Conservation (phyloP, 2,113 vertebrate species). For the Urocolius indicus region DNA sequence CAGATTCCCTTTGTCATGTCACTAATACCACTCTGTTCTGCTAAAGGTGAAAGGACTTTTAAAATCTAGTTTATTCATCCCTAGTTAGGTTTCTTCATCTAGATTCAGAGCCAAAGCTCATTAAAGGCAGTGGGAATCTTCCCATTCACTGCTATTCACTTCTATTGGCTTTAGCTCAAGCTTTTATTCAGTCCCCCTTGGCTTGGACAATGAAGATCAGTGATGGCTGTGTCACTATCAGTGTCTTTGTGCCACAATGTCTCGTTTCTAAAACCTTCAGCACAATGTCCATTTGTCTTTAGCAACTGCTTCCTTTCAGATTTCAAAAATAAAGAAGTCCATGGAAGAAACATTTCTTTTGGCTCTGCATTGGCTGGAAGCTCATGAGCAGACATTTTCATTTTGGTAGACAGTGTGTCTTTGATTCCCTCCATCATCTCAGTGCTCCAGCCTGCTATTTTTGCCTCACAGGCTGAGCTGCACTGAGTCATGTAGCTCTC, state of each 20-base stretch:
- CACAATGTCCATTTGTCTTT: constrained; percentile 54
- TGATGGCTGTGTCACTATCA: constrained; percentile 48
- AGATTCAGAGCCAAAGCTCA: constrained; percentile 53
- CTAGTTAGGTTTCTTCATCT: not conserved
- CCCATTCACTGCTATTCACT: constrained; percentile 7
- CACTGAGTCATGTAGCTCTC: not conserved
- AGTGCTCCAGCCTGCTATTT: constrained; percentile 40
- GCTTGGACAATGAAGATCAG: constrained; percentile 32
- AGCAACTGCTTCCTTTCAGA: constrained; percentile 44
- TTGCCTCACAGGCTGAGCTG: not conserved
- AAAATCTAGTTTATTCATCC: not conserved
- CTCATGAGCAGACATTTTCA: constrained; percentile 28
- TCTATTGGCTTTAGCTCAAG: not conserved
- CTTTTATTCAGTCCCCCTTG: constrained; percentile 10
- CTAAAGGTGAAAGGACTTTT: not conserved
- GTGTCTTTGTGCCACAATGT: constrained; percentile 27
- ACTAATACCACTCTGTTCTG: not conserved
- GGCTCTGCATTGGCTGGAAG: not conserved
- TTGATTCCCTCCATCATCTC: constrained; percentile 41
- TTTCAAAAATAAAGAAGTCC: constrained; percentile 36
- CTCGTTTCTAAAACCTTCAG: not conserved
- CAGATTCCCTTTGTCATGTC: not conserved
- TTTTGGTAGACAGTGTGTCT: constrained; percentile 53
- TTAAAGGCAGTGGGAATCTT: constrained; percentile 55
- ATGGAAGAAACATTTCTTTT: constrained; percentile 64